Conservation (phyloP, 2,797 vertebrate genomes). For the Danio albolineatus region DNA sequence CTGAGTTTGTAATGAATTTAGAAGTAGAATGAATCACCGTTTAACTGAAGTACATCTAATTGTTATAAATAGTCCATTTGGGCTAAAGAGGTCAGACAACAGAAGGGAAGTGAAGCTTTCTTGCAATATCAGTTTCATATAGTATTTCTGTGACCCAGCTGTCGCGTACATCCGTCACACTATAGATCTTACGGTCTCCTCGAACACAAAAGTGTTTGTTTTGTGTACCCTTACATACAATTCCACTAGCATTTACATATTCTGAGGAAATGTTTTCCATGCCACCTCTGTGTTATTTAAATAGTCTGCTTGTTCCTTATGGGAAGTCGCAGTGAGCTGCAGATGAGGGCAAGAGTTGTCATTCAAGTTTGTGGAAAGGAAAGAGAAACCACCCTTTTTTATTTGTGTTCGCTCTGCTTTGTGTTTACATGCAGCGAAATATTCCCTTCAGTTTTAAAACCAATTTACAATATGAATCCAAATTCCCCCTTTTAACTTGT, state of each 20-base stretch:
- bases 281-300: not conserved
- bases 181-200: not conserved
- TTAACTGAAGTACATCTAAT: not conserved
- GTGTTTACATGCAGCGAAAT: constrained; percentile 16
- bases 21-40: too few species aligned
- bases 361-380: constrained; percentile 45
- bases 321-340: not conserved
- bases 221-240: not conserved
- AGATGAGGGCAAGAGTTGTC: constrained; percentile 13
- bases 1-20: too few species aligned
- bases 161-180: constrained; percentile 7
- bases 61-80: not conserved
- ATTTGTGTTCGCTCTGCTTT: constrained; percentile 27
- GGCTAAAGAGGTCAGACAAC: constrained; percentile 9
- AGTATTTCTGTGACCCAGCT: constrained; percentile 45
- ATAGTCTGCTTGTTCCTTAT: not conserved
- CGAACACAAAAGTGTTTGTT: not conserved
- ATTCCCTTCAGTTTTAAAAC: not conserved
- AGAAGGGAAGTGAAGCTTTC: constrained; percentile 39
- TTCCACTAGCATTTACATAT: not conserved
- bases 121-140: constrained; percentile 30
- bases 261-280: constrained; percentile 17
- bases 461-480: constrained; percentile 4
- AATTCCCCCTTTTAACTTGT: not conserved
- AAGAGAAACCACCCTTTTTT: constrained; percentile 31